These are phyloP conservation scores for Zaprionus inermis DNA, from an alignment of 1,140 invertebrate species.

Conservation along the genomic window DNA sequence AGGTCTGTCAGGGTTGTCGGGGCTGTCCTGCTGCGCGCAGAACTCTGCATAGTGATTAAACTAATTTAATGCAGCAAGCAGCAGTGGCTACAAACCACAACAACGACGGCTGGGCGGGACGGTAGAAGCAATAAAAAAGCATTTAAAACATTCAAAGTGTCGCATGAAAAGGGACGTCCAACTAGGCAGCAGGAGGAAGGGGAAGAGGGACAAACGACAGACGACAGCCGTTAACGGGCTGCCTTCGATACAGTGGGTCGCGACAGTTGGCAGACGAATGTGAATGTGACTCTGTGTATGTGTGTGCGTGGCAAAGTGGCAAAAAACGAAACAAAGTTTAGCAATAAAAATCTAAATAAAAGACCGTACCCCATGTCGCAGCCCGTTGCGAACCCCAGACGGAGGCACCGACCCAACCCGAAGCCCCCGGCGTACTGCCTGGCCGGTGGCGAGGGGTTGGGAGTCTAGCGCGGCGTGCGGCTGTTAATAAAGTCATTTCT, in stretches of 20 bases:
- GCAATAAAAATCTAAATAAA: conserved; percentile 79
- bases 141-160: conserved; percentile 83
- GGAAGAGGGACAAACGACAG: not conserved
- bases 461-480: conserved; percentile 6
- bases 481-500: conserved; percentile 77
- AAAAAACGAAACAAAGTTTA: conserved; percentile 71
- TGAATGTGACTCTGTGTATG: conserved; percentile 20
- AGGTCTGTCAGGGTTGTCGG: not conserved
- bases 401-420: not conserved
- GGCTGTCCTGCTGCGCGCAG: conserved; percentile 10
- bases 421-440: conserved; percentile 5
- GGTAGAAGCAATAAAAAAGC: conserved; percentile 67
- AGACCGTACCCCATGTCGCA: not conserved
- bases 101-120: conserved; percentile 19
- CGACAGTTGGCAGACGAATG: conserved; percentile 40
- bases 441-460: conserved; percentile 3
- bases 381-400: too few relatives aligned
- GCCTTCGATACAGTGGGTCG: conserved; percentile 6
- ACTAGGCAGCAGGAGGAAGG: conserved; percentile 2
- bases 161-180: conserved; percentile 64
- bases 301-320: conserved; percentile 8
- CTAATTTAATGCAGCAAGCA: conserved; percentile 74
- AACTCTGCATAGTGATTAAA: conserved; percentile 78
- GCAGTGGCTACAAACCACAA: conserved; percentile 41
- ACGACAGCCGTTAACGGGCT: conserved; percentile 2